phyloP scores from a whole-genome alignment of 2,113 vertebrate species.

The Lepus timidus region DNA sequence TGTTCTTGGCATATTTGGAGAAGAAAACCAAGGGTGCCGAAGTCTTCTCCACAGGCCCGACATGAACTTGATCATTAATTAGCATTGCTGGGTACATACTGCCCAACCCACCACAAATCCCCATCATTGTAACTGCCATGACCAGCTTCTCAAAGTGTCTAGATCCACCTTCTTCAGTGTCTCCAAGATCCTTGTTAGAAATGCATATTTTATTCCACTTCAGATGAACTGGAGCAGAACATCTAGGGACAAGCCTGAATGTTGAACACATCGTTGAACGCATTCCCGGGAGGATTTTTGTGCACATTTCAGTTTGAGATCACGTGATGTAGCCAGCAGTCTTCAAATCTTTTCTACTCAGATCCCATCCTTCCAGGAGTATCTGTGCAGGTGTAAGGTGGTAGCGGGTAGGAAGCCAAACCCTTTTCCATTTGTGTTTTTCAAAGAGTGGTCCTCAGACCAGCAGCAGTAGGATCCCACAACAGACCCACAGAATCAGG shows the following conservation, averaged over 20 bases:
- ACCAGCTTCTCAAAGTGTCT: not conserved
- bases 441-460: not conserved
- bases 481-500: not conserved
- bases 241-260: not conserved
- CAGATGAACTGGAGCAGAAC: not conserved
- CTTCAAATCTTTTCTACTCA: not conserved
- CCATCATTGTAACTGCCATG: not conserved
- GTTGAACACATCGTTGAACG: not conserved
- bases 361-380: not conserved
- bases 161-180: not conserved
- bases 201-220: not conserved
- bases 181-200: not conserved
- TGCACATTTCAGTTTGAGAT: not conserved
- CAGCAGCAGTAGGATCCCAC: not conserved
- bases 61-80: not conserved
- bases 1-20: not conserved
- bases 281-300: not conserved
- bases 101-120: not conserved
- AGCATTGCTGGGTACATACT: not conserved
- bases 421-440: not conserved
- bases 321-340: not conserved
- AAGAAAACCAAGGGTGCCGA: not conserved
- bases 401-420: conserved; percentile 17
- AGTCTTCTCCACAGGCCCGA: not conserved
- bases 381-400: not conserved